These are phyloP conservation scores for Montipora sp. DNA, from an alignment of 64 coral and sea anemone genomes.

Conservation along the genomic window DNA sequence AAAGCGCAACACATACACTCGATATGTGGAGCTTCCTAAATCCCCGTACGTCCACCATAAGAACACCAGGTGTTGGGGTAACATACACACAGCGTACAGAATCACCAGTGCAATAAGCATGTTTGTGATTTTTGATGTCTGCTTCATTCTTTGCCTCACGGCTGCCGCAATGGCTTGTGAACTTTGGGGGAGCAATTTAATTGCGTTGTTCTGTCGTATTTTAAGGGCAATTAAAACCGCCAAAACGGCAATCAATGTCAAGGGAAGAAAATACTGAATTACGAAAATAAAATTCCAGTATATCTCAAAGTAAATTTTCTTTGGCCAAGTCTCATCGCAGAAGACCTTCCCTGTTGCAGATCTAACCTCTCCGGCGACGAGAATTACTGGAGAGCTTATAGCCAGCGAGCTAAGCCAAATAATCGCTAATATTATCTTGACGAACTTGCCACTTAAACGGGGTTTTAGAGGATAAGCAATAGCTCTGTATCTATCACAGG, in stretches of 20 bases:
- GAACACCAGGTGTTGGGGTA: conserved; percentile 84
- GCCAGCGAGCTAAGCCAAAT: conserved; percentile 83
- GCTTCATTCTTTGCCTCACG: conserved; percentile 63
- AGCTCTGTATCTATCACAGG: conserved; percentile 83
- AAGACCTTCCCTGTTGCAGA: conserved; percentile 57
- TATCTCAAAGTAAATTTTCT: conserved; percentile 14
- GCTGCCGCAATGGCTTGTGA: conserved; percentile 74
- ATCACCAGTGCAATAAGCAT: conserved; percentile 83
- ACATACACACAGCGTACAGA: conserved; percentile 88
- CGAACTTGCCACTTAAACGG: conserved; percentile 49
- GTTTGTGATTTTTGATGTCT: conserved; percentile 72
- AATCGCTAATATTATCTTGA: conserved; percentile 55
- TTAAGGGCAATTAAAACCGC: conserved; percentile 62
- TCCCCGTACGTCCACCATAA: conserved; percentile 76
- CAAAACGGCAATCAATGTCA: conserved; percentile 61
- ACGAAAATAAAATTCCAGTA: conserved; percentile 91
- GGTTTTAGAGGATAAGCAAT: conserved; percentile 84
- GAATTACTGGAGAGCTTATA: conserved; percentile 68
- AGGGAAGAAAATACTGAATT: conserved; percentile 77
- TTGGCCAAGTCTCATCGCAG: conserved; percentile 78
- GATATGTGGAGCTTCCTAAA: conserved; percentile 51
- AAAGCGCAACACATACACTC: conserved; percentile 81
- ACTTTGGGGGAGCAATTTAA: conserved; percentile 58
- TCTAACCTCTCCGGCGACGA: conserved; percentile 62
- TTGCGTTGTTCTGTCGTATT: conserved; percentile 55